Evolutionary conservation across 2,797 vertebrate genomes (phyloP).

Genomic region (Synanceia verrucosa): DNA sequence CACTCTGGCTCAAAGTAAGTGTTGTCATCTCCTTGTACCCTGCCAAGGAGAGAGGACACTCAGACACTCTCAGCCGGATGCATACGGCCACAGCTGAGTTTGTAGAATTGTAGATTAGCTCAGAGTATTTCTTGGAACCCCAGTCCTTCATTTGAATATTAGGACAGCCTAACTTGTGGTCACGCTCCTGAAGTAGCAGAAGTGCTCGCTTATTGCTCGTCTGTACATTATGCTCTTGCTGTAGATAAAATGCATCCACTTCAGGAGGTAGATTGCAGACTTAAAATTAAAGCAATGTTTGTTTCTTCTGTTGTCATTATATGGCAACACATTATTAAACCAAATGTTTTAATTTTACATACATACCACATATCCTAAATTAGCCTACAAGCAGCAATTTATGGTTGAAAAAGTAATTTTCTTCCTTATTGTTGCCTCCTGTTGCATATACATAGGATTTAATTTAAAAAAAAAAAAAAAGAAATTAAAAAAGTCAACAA

Average conservation of each 20-base stretch:
- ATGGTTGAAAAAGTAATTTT: neutral
- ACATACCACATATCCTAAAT: neutral
- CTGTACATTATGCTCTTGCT: neutral
- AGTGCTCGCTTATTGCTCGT: neutral
- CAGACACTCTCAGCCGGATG: constrained; percentile 8
- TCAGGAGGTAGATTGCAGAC: neutral
- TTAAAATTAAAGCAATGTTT: too few relatives aligned
- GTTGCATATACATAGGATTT: neutral
- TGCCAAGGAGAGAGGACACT: constrained; percentile 46
- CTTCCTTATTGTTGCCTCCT: neutral
- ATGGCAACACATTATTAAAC: neutral
- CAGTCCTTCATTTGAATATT: constrained; percentile 35
- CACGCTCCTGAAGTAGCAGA: constrained; percentile 18
- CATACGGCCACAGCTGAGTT: constrained; percentile 52
- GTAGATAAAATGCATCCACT: neutral
- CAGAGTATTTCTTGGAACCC: constrained; percentile 33
- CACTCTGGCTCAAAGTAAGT: constrained; percentile 48
- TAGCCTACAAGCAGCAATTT: neutral
- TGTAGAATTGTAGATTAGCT: constrained; percentile 55
- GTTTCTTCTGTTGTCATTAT: neutral
- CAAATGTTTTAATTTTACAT: neutral
- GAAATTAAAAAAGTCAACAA: neutral
- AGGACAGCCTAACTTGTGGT: constrained; percentile 26
- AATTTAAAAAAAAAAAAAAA: neutral
- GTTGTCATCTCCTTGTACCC: constrained; percentile 59